Base-by-base conservation (phyloP, 2,888 invertebrate genomes). In the Eledona agricola region DNA sequence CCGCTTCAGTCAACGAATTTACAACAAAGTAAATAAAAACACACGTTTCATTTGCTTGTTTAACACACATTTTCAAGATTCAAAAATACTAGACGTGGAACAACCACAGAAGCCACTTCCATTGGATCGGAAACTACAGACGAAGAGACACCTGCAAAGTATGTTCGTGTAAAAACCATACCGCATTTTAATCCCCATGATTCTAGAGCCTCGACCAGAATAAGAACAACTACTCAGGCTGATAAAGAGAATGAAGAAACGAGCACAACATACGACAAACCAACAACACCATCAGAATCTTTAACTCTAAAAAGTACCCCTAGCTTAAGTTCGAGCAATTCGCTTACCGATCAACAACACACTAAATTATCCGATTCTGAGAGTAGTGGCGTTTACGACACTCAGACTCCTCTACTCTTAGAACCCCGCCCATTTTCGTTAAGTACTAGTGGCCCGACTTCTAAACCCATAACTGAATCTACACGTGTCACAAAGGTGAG, bases 401-500 rank as follows among this genome's bases (percentile, higher is more conserved):
- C 23, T 4, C 38, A 47, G 55, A 57, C 64, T 22, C 67, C 72
- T n/a, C 60, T 62, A 51, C 63, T 72, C 20, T 69, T 63, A 52
- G 70, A 69, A 57, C 71, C 72, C 11, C 66, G 71, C 57, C 73
- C 73, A 25, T 75, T 73, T 54, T 70, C 68, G 42, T 68, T 60
- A 67, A 62, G 34, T 58, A 52, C 69, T 4, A 49, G 49, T 25
- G 54, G 51, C 37, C 35, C 71, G 4, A 66, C 67, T 11, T 64
- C 67, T 10, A 69, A 64, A 59, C 63, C 72, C 17, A 62, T 66
- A 11, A 69, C 73, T 11, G 70, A 77, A 5, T 70, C 72, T 5
- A 60, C 72, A 17, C 58, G 69, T 46, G 58, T 76, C 31, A 57
- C 65, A 56, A 75, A 76, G 83, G 83, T 83, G 78, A 83, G 83